Evolutionary conservation across 2,888 invertebrate species (phyloP), one percentile per base, ranked within the genome.

Genomic region (Encarsia formosa): DNA sequence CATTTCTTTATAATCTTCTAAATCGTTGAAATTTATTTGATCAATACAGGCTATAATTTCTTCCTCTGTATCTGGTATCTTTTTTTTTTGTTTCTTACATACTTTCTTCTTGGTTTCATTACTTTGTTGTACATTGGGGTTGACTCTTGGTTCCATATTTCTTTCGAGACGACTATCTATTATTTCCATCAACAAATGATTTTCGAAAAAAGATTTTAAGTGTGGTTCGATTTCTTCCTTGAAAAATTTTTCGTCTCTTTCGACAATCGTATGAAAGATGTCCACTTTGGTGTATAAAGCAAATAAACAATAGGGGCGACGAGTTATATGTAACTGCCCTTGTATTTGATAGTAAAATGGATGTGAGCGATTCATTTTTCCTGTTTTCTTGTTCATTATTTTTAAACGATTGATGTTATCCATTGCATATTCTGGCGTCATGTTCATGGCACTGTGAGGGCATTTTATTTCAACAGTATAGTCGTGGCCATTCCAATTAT

Each of bases 151-250:
- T n/a, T n/a, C n/a, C 58, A 49, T 57, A 15, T 31, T 38, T 13
- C 56, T 53, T 13, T 26, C 26, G 8, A 48, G 23, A 2, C 58
- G 44, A 46, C 57, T 56, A 24, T 64, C 61, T 3, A 63, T 26
- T 6, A 64, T 63, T 59, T 63, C 62, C 13, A 61, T 61, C 4
- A 62, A 45, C 15, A 63, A 11, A 31, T 59, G 60, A 9, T 61
- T 22, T 15, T 48, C 40, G 47, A 61, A 62, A 26, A 63, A 61
- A 4, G 31, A 37, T n/a, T 13, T 29, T 16, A 63, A 11, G 2
- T 15, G 5, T n/a, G 47, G 46, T 44, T 55, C 24, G 54, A 62
- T 61, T 43, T 52, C 31, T 5, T 52, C 15, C n/a, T 39, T 34
- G 56, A 59, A 61, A 49, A 64, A 64, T 4, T 41, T 11, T 16